phyloP scores from a whole-genome alignment of 2,113 vertebrate genomes.

The Halichoerus grypus region DNA sequence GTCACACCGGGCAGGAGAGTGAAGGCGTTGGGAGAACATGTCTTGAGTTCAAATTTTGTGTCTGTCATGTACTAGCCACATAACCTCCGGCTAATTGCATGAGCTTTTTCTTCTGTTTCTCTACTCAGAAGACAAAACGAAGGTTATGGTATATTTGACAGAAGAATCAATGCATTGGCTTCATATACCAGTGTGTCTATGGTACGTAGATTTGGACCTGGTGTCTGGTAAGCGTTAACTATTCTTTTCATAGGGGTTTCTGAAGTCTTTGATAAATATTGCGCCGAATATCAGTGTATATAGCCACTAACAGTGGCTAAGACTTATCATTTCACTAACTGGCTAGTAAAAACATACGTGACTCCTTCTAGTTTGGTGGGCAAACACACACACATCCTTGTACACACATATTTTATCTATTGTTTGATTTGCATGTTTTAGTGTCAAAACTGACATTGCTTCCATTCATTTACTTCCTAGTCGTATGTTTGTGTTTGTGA shows the following conservation, averaged over 20 bases:
- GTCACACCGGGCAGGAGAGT: fast-evolving
- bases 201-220: background rate
- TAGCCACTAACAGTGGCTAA: background rate
- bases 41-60: background rate
- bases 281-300: background rate
- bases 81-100: fast-evolving
- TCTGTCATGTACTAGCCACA: background rate
- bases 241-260: background rate
- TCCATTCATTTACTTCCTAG: background rate
- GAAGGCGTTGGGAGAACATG: fast-evolving
- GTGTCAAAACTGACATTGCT: background rate
- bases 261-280: background rate
- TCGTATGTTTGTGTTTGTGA: background rate
- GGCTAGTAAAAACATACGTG: fast-evolving
- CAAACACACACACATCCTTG: background rate
- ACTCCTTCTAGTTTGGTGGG: background rate
- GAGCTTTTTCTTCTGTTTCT: background rate
- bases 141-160: fast-evolving
- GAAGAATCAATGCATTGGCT: fast-evolving
- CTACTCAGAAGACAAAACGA: too few relatives aligned
- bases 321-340: background rate
- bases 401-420: fast-evolving
- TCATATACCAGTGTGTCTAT: fast-evolving
- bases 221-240: background rate
- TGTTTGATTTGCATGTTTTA: background rate